Percentiles rank a stretch among this genome's conserved stretches.
phyloP scores from a whole-genome alignment of 2,113 vertebrate species.

The Oryzias curvinotus region DNA sequence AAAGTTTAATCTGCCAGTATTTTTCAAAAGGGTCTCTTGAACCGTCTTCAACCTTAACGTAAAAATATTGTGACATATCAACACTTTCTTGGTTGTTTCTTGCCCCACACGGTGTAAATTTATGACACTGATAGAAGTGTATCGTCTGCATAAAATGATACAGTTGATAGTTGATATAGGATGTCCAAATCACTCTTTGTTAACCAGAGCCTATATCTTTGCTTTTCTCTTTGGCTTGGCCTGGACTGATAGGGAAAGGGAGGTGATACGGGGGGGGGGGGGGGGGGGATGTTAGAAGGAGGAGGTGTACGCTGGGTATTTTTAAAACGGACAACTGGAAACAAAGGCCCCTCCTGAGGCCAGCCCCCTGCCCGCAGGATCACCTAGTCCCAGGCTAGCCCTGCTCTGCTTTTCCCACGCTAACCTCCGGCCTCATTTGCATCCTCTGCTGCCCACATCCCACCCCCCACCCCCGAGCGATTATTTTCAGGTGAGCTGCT shows the following conservation, averaged over 20 bases:
- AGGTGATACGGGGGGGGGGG: conserved; percentile 59
- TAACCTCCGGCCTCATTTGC: conserved; percentile 97
- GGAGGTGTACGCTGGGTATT: conserved; percentile 82
- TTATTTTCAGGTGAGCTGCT: conserved; percentile 99
- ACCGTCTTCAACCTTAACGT: no score
- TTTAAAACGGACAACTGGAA: conserved; percentile 81
- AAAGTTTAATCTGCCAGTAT: no score
- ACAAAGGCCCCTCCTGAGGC: conserved; percentile 95
- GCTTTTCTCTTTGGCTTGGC: conserved; percentile 66
- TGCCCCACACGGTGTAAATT: no score
- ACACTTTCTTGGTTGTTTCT: no score
- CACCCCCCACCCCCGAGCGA: conserved; percentile 78
- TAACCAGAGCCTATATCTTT: conserved; percentile 73
- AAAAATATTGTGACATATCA: no score
- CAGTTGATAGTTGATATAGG: not conserved
- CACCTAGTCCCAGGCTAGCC: conserved; percentile 92
- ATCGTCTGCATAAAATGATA: no score
- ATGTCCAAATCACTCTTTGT: conserved; percentile 60
- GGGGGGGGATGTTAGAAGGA: conserved; percentile 46
- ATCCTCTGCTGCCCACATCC: conserved; percentile 82
- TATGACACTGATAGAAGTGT: no score
- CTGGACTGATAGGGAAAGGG: conserved; percentile 41
- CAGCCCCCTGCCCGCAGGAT: conserved; percentile 92
- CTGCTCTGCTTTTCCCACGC: conserved; percentile 94
- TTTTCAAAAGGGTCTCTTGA: no score